Conservation (phyloP, 2,113 vertebrate genomes). For the Drymodes brunneopygia region DNA sequence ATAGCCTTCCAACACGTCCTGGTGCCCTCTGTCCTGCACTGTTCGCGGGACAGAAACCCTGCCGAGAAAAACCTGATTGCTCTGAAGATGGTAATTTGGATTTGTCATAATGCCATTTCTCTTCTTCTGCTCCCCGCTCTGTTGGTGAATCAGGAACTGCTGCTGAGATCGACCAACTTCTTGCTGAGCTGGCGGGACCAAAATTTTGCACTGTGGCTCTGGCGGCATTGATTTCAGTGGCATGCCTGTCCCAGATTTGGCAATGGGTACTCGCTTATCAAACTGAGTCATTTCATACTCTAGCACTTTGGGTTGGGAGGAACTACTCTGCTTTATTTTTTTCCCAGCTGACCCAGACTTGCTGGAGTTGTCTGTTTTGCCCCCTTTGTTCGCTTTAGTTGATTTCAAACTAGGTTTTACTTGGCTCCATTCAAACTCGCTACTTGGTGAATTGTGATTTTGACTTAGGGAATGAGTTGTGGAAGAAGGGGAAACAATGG, state of each 20-base stretch:
- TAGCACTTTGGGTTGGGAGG: slow-evolving; percentile 84
- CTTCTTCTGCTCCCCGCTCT: slow-evolving; percentile 88
- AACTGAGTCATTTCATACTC: slow-evolving; percentile 99
- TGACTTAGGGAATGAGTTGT: slow-evolving; percentile 87
- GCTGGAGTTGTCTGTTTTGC: slow-evolving; percentile 77
- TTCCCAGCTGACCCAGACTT: slow-evolving; percentile 85
- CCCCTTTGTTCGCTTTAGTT: slow-evolving; percentile 81
- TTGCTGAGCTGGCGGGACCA: slow-evolving; percentile 79
- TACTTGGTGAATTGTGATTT: slow-evolving; percentile 85
- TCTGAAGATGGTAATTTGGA: slow-evolving; percentile 95
- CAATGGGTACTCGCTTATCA: slow-evolving; percentile 82
- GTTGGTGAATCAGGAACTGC: slow-evolving; percentile 89
- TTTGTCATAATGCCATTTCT: slow-evolving; percentile 98
- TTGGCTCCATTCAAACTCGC: slow-evolving; percentile 93
- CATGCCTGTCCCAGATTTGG: slow-evolving; percentile 78
- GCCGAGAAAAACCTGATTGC: slow-evolving; percentile 92
- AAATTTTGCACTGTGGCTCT: slow-evolving; percentile 85
- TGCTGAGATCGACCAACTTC: slow-evolving; percentile 82
- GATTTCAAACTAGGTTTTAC: slow-evolving; percentile 88
- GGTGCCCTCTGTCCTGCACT: slow-evolving; percentile 84
- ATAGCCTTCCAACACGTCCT: slow-evolving; percentile 90
- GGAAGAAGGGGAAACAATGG: slow-evolving; percentile 91
- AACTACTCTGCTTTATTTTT: slow-evolving; percentile 81
- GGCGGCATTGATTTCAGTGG: slow-evolving; percentile 64
- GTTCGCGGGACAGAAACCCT: slow-evolving; percentile 89